Base-by-base conservation (phyloP, 2,797 vertebrate species). In the Muraenolepis orangiensis region DNA sequence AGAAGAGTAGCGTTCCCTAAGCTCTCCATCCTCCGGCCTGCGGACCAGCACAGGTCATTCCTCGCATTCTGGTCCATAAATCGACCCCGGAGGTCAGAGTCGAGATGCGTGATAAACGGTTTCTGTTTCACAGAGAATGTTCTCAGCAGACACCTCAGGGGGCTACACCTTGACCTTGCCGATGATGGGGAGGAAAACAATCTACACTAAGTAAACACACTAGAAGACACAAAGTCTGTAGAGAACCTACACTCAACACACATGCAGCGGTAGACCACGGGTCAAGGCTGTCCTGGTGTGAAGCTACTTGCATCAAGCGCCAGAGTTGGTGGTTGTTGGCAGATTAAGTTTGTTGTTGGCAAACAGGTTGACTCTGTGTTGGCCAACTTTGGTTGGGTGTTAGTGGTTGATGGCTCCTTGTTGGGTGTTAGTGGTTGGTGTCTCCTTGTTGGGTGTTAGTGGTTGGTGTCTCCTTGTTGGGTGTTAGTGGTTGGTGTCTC, bases 81-180 rank as follows among this genome's bases (percentile, higher is more conserved):
- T 51, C 36, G 36, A 73, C 26, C 68, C 68, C 28, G 23, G 32
- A 3, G 14, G 10, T 69, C 57, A 38, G 23, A 13, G n/a, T 42
- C 64, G 74, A 71, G 32, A 61, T 7, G 14, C 2, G 23, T 38
- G 70, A n/a, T n/a, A n/a, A 11, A 46, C 38, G 32, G 30, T 69
- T 77, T 86, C 66, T 11, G 12, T 78, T 86, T 80, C 76, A 77
- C 67, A 28, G 23, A 14, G 69, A 57, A 32, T 28, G 40, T 31
- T 16, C 51, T 57, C 4, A 20, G 51, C 6, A 23, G n/a, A 23
- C 51, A 57, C 20, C n/a, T 12, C 8, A n/a, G 4, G 1, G 51
- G 6, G 51, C 51, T 23, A 23, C 8, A 57, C 51, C 20, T 57
- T 57, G 51, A 20, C 6, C 10, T 38, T 38, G 18, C 18, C 12